Percentiles rank a stretch among this genome's conserved stretches.
These are phyloP conservation scores for Saccostrea cuccullata DNA, from an alignment of 1,140 invertebrate species.

Conservation along the genomic window DNA sequence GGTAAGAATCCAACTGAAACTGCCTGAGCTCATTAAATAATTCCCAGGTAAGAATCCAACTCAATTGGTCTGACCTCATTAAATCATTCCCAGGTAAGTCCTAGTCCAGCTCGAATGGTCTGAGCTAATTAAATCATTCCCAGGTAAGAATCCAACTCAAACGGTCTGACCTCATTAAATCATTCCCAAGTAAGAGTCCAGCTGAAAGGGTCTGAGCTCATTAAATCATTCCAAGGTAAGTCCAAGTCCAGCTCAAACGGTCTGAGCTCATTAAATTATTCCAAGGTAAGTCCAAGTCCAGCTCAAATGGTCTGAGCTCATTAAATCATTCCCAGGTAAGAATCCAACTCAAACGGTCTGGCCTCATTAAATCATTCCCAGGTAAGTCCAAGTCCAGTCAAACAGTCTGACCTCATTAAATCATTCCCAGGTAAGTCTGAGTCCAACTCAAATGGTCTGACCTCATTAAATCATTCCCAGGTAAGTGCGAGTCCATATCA, in stretches of 20 bases:
- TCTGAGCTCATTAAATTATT: background rate
- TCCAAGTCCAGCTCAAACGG: background rate
- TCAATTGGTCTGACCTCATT: background rate
- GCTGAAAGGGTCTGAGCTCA: background rate
- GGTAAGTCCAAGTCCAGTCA: too few relatives aligned
- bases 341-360: too few relatives aligned
- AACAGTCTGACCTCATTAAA: background rate
- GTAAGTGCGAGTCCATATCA: background rate
- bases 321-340: too few relatives aligned
- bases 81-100: background rate
- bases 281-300: too few relatives aligned
- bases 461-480: background rate
- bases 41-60: constrained; percentile 7
- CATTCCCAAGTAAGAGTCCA: background rate
- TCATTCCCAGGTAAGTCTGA: background rate
- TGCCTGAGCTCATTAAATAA: background rate
- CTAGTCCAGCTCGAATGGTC: background rate
- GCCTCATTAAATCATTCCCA: too few relatives aligned
- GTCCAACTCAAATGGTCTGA: background rate
- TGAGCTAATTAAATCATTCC: background rate
- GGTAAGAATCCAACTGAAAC: background rate
- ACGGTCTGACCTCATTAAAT: too few relatives aligned
- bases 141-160: too few relatives aligned
- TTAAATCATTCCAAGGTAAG: background rate
- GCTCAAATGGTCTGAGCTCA: too few relatives aligned